Percentiles rank a stretch among this genome's conserved stretches.
Conservation (phyloP, 1,140 invertebrate species). For the Palaemon carinicauda region DNA sequence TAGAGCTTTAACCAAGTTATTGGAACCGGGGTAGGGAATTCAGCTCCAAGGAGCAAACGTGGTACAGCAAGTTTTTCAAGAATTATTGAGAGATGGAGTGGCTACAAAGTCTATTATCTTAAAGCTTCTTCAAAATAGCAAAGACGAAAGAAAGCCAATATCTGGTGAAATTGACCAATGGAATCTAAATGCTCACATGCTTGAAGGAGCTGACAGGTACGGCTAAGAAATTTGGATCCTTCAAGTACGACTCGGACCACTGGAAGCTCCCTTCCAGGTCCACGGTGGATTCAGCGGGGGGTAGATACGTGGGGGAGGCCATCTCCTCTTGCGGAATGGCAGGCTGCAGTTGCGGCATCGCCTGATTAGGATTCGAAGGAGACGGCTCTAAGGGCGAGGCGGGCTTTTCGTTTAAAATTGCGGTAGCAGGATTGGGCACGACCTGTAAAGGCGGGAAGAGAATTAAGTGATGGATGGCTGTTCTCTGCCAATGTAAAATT, state of each 20-base stretch:
- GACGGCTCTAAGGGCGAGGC: not conserved
- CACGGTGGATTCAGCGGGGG: conserved; percentile 44
- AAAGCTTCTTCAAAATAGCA: no score
- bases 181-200: conserved; percentile 71
- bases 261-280: conserved; percentile 40
- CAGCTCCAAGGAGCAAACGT: no score
- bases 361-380: not conserved
- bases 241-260: conserved; percentile 65
- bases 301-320: conserved; percentile 39
- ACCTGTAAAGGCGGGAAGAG: not conserved
- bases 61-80: no score
- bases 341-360: not conserved
- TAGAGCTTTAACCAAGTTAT: no score
- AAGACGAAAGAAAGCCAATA: no score
- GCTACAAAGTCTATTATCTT: no score
- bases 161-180: not conserved
- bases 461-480: not conserved
- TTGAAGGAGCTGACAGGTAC: conserved; percentile 90
- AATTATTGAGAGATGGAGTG: no score
- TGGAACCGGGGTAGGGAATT: no score
- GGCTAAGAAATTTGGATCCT: conserved; percentile 79
- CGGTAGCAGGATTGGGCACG: not conserved
- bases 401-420: not conserved
- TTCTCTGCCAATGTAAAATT: no score
- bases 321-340: not conserved